Conservation (phyloP, 2,888 invertebrate genomes). For the Archaeoteleia sp. region DNA sequence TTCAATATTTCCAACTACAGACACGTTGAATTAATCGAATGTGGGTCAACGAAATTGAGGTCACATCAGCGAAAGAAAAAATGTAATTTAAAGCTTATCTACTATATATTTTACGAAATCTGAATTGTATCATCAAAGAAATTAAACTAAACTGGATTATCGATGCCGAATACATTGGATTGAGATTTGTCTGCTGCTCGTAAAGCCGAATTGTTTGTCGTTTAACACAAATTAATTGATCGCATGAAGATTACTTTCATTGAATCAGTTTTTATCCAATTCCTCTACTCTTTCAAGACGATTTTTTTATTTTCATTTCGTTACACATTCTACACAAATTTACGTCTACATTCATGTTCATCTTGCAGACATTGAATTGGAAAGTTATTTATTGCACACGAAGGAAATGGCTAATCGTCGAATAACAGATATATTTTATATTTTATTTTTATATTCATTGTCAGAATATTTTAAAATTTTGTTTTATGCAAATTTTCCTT, state of each 20-base stretch:
- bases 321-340: conserved; percentile 29
- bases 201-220: no score
- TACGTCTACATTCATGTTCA: conserved; percentile 39
- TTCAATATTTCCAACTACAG: conserved; percentile 33
- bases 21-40: conserved; percentile 34
- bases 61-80: conserved; percentile 32
- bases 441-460: no score
- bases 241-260: no score
- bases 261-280: background rate
- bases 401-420: conserved; percentile 21
- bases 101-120: no score
- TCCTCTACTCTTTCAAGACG: conserved; percentile 8
- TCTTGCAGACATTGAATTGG: conserved; percentile 28
- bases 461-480: no score
- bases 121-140: no score
- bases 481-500: conserved; percentile 22
- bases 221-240: no score
- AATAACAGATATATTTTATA: background rate
- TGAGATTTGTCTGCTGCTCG: no score
- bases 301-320: conserved; percentile 25
- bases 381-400: conserved; percentile 26
- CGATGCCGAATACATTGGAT: no score
- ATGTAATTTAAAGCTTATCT: conserved; percentile 34
- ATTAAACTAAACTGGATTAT: no score
- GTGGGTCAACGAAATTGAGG: conserved; percentile 44